These are phyloP conservation scores for Reticulitermes lucifugus DNA, from an alignment of 2,888 invertebrate genomes.

Conservation along the genomic window DNA sequence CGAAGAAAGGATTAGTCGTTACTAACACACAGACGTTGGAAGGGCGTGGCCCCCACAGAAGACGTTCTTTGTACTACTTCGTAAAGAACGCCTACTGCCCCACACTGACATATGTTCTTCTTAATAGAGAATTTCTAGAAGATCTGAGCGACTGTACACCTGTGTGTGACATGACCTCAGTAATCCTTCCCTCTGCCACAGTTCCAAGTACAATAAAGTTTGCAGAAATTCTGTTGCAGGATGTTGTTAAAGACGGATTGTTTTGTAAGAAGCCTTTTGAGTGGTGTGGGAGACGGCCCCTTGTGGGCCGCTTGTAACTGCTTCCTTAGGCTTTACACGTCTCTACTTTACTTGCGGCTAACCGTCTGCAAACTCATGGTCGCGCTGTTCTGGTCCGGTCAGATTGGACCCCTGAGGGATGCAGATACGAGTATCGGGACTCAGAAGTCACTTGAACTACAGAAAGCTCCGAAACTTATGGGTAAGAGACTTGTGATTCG, in stretches of 20 bases:
- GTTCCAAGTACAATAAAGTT: too few relatives aligned
- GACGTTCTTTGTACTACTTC: too few relatives aligned
- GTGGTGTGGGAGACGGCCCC: not conserved
- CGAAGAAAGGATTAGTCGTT: too few relatives aligned
- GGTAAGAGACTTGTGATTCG: not conserved
- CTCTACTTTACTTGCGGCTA: constrained; percentile 1
- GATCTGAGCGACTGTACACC: too few relatives aligned
- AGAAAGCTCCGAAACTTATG: not conserved
- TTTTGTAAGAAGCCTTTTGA: not conserved
- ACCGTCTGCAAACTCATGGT: not conserved
- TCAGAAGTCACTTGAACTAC: not conserved
- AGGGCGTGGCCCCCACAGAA: too few relatives aligned
- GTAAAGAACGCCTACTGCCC: too few relatives aligned
- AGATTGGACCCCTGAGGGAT: constrained; percentile 16
- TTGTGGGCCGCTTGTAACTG: not conserved
- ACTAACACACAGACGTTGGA: too few relatives aligned
- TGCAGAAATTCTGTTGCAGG: too few relatives aligned
- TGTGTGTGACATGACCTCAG: too few relatives aligned
- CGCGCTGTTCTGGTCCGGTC: not conserved
- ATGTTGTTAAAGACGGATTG: constrained; percentile 4
- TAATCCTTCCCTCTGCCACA: too few relatives aligned
- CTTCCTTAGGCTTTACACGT: constrained; percentile 6
- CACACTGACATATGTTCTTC: too few relatives aligned
- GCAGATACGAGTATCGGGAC: not conserved
- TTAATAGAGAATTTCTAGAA: too few relatives aligned